Percentiles rank a stretch among this genome's conserved stretches.
Conservation (phyloP, 2,113 vertebrate species). For the Thalassoma bifasciatum region DNA sequence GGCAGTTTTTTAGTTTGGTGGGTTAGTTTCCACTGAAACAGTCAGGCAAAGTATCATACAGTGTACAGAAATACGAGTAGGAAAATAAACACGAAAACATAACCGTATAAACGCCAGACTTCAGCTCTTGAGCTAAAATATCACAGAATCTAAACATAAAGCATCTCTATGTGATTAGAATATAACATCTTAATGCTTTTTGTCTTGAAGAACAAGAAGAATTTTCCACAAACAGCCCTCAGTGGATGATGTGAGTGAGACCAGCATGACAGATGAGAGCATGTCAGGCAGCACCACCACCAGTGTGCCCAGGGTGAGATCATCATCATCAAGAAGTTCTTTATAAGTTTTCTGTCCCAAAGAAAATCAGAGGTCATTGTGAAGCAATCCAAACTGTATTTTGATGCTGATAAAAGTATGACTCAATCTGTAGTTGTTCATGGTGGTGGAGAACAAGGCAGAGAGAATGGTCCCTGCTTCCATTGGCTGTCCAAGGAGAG, state of each 20-base stretch:
- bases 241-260: constrained; percentile 79
- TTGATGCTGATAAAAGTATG: not conserved
- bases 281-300: constrained; percentile 67
- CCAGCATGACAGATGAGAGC: constrained; percentile 58
- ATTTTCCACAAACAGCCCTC: constrained; percentile 71
- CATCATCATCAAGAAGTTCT: not conserved
- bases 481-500: constrained; percentile 68
- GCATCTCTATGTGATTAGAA: not conserved
- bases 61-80: not conserved
- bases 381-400: not conserved
- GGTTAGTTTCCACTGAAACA: constrained; percentile 33
- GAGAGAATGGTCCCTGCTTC: constrained; percentile 54
- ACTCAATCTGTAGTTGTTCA: constrained; percentile 78
- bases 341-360: not conserved
- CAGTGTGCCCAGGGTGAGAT: constrained; percentile 83
- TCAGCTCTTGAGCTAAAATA: not conserved
- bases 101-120: constrained; percentile 14
- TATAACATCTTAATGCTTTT: not conserved
- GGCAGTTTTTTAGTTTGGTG: constrained; percentile 38
- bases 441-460: constrained; percentile 74
- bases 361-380: not conserved
- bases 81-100: not conserved
- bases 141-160: constrained; percentile 7
- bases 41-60: not conserved
- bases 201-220: constrained; percentile 68